Evolutionary conservation across 35 echinoderm and acorn worm genomes (phyloP).

Genomic region (Lytechinus pictus): DNA sequence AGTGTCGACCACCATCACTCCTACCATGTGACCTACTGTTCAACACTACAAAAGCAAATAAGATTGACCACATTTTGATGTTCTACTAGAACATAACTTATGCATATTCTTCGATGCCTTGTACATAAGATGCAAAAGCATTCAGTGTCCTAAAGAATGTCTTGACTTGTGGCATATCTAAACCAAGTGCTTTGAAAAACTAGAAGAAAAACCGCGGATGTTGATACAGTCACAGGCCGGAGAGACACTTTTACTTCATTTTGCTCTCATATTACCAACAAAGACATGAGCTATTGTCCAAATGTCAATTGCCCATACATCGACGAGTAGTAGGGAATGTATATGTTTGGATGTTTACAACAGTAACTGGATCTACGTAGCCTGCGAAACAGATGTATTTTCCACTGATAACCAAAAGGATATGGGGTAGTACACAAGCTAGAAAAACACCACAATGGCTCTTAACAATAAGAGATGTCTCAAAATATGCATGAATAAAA

Average conservation of each 20-base stretch:
- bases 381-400: too few relatives aligned
- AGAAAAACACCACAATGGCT: too few relatives aligned
- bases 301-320: neutral
- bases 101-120: constrained; percentile 6
- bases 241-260: neutral
- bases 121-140: neutral
- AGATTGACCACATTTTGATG: neutral
- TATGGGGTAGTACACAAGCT: too few relatives aligned
- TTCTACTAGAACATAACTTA: neutral
- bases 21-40: neutral
- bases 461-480: too few relatives aligned
- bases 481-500: too few relatives aligned
- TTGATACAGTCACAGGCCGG: neutral
- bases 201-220: neutral
- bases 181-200: neutral
- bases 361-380: too few relatives aligned
- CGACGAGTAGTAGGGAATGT: too few relatives aligned
- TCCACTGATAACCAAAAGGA: too few relatives aligned
- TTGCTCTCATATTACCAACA: neutral
- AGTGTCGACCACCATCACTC: neutral
- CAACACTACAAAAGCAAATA: neutral
- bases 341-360: too few relatives aligned
- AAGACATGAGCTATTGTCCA: neutral
- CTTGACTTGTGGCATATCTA: neutral
- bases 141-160: neutral